These are phyloP conservation scores for Ernsta delagoae DNA, from an alignment of 2,888 invertebrate species.

Conservation along the genomic window DNA sequence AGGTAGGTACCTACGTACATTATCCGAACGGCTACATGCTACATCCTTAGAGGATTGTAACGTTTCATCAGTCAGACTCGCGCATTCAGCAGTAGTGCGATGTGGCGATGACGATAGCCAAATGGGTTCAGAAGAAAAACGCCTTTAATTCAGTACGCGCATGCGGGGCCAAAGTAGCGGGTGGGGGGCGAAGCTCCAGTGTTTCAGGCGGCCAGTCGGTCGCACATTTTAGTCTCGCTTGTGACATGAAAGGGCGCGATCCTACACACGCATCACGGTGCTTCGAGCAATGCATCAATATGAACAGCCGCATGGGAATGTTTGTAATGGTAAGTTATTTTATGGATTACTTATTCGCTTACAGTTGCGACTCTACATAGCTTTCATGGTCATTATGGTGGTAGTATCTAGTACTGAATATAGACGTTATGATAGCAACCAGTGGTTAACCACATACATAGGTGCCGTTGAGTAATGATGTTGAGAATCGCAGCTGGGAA, in stretches of 20 bases:
- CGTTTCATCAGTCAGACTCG: constrained; percentile 48
- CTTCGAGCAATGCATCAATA: constrained; percentile 89
- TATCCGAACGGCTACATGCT: too few relatives aligned
- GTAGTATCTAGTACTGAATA: too few relatives aligned
- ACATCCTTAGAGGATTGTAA: constrained; percentile 25
- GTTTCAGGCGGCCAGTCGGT: constrained; percentile 70
- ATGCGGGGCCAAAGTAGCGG: constrained; percentile 55
- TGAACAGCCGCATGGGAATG: constrained; percentile 87
- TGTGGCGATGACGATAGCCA: constrained; percentile 29
- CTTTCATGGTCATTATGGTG: background rate
- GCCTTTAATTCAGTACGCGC: constrained; percentile 54
- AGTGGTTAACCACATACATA: constrained; percentile 3
- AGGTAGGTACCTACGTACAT: too few relatives aligned
- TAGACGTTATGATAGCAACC: background rate
- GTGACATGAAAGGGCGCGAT: constrained; percentile 85
- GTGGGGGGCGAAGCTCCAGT: constrained; percentile 59
- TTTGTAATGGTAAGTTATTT: constrained; percentile 79
- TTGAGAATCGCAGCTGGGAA: constrained; percentile 1
- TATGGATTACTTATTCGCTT: background rate
- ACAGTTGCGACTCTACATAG: background rate
- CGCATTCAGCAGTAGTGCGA: constrained; percentile 57
- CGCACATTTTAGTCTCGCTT: constrained; percentile 78
- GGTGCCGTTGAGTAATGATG: background rate
- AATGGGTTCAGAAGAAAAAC: constrained; percentile 51
- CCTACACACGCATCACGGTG: constrained; percentile 83